Evolutionary conservation across 2,888 invertebrate species (phyloP), one percentile per base, ranked within the genome.

Genomic region (Watsonalla cultraria): DNA sequence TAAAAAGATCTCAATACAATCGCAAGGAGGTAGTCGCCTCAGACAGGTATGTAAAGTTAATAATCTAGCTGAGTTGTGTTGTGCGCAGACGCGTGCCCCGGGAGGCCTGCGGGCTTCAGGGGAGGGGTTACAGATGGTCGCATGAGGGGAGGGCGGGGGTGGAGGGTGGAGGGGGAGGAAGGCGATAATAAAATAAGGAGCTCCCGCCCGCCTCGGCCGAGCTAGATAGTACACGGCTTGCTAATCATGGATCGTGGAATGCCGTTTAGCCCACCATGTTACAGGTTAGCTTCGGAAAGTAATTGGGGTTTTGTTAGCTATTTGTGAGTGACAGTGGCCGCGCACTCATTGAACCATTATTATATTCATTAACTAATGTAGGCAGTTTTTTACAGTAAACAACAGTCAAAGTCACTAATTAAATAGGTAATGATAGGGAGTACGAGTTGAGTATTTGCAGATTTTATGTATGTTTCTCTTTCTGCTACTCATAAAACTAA

Each of bases 121-220:
- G 49, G 46, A 9, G 35, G n/a, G 50, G 9, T 35, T 48, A 48
- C 47, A 49, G 53, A 8, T 46, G 55, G 57, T 54, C 48, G 33
- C 48, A 46, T 47, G 56, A 57, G 55, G 54, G 63, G 56, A 58
- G 53, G 50, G 51, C 37, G 47, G 45, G 47, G 39, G 54, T 24
- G 42, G 47, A 37, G 54, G 51, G 54, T 57, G 56, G 58, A 48
- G 56, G 51, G 66, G 72, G 65, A 71, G 77, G 78, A 72, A 74
- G 73, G 72, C 66, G 77, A 70, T 80, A 77, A 79, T 79, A 78
- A 78, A 80, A 78, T 79, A 78, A 79, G 76, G 68, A 68, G 66
- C 64, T 55, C 66, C 64, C 66, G 59, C 63, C 63, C 62, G 55
- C 64, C 68, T 57, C 54, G 49, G 6, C 57, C 55, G 53, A 54